Evolutionary conservation across 30 jellyfish, hydroid and myxozoan genomes (phyloP).

Genomic region (Chrysaora quinquecirrha): DNA sequence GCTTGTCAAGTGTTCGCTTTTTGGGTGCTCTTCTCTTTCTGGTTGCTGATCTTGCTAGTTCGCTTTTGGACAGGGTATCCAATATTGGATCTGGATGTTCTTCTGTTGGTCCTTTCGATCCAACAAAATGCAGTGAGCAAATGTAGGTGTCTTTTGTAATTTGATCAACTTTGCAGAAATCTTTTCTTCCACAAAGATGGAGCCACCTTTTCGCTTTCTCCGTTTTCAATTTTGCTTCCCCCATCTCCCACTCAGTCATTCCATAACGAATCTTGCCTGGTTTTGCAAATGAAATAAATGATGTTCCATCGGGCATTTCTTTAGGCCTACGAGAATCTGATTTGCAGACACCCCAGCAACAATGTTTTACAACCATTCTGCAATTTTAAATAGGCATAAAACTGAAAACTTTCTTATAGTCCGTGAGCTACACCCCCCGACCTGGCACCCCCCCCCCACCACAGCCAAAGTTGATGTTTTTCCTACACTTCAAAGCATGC

Average conservation of each 20-base stretch:
- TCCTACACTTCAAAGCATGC: no score
- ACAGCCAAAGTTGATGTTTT: neutral
- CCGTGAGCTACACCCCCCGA: slow-evolving; percentile 1
- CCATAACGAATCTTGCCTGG: no score
- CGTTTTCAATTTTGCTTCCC: slow-evolving; percentile 5
- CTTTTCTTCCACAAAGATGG: slow-evolving; percentile 53
- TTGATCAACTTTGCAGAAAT: neutral
- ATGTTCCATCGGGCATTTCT: no score
- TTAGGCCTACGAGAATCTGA: no score
- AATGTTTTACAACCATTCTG: no score
- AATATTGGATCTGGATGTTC: slow-evolving; percentile 48
- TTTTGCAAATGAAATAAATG: no score
- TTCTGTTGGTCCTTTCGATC: slow-evolving; percentile 51
- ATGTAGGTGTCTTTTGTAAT: slow-evolving; percentile 49
- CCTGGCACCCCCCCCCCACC: slow-evolving; percentile 1
- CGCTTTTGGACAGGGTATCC: slow-evolving; percentile 28
- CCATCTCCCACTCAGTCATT: slow-evolving; percentile 29
- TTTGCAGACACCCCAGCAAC: no score
- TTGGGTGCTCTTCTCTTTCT: slow-evolving; percentile 3
- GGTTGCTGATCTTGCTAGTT: neutral
- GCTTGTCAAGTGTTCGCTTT: no score
- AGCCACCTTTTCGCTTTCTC: slow-evolving; percentile 57
- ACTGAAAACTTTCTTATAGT: no score
- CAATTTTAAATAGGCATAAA: no score
- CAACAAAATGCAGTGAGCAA: slow-evolving; percentile 48